A percentile compares a stretch with the other conserved stretches of the same genome.
Evolutionary conservation across 2,797 vertebrate genomes (phyloP).

Genomic region (Megaceryle alcyon): DNA sequence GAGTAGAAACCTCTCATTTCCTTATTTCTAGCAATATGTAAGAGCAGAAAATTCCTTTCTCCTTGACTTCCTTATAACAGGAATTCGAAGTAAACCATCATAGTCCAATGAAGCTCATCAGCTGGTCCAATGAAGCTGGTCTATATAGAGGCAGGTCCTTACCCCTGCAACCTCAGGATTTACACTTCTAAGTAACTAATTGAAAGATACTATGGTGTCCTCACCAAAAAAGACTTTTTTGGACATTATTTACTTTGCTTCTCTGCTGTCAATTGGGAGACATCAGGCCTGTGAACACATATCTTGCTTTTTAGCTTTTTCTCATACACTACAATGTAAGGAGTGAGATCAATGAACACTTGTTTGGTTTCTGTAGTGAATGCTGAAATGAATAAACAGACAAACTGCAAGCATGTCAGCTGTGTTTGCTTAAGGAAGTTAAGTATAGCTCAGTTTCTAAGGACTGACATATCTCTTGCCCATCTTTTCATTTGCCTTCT

Average conservation of each 20-base stretch:
- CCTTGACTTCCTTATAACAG: background rate
- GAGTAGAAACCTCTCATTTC: background rate
- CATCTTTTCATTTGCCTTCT: background rate
- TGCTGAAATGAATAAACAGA: background rate
- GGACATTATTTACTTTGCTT: background rate
- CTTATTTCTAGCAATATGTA: background rate
- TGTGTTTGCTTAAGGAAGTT: constrained; percentile 2
- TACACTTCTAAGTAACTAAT: background rate
- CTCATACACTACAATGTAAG: background rate
- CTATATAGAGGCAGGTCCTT: background rate
- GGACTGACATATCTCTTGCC: background rate
- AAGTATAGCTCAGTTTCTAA: background rate
- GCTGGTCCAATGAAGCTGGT: background rate
- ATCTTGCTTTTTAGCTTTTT: background rate
- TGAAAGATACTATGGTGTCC: background rate
- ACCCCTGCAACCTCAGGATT: background rate
- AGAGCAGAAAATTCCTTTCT: background rate
- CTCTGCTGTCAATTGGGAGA: background rate
- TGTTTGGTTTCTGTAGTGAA: background rate
- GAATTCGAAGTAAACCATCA: background rate
- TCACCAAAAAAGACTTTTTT: background rate
- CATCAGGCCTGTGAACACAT: background rate
- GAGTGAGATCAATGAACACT: background rate
- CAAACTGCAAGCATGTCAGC: background rate
- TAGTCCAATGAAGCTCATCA: background rate